phyloP scores from a whole-genome alignment of 2,888 invertebrate genomes.

The Cheilosia pagana region DNA sequence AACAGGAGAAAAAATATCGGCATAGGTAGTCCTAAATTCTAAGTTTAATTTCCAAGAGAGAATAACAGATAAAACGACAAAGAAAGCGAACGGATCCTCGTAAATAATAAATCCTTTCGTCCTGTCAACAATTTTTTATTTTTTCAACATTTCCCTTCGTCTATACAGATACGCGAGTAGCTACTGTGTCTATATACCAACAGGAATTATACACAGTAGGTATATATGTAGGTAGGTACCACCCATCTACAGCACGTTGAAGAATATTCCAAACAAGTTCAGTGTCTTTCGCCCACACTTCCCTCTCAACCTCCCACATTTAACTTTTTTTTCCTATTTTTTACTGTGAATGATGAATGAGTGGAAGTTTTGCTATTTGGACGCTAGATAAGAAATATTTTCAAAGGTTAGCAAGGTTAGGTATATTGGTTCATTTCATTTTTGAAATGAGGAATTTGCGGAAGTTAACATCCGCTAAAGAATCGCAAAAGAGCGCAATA shows the following conservation, averaged over 20 bases:
- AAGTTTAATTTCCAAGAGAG: conserved; percentile 50
- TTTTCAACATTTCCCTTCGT: conserved; percentile 1
- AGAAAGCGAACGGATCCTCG: conserved; percentile 50
- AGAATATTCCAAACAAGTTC: conserved; percentile 51
- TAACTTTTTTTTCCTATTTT: neutral
- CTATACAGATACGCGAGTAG: too few species aligned
- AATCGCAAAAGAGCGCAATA: conserved; percentile 18
- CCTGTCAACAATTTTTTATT: conserved; percentile 47
- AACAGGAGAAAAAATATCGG: conserved; percentile 19
- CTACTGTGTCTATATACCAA: neutral
- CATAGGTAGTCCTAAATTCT: conserved; percentile 19
- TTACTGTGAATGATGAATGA: conserved; percentile 60
- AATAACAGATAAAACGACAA: conserved; percentile 51
- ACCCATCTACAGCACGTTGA: conserved; percentile 7
- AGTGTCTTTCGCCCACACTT: conserved; percentile 13
- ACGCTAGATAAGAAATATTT: conserved; percentile 52
- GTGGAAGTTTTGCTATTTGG: conserved; percentile 50
- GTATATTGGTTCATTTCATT: conserved; percentile 34
- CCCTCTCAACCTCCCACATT: neutral
- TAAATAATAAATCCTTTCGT: conserved; percentile 63
- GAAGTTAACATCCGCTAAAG: conserved; percentile 32
- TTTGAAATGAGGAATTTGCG: conserved; percentile 30
- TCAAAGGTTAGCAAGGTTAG: conserved; percentile 6
- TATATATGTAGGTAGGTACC: too few species aligned
- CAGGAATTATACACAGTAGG: neutral